Base-by-base conservation (phyloP, 2,797 vertebrate genomes). In the Leptatherina wallacei region DNA sequence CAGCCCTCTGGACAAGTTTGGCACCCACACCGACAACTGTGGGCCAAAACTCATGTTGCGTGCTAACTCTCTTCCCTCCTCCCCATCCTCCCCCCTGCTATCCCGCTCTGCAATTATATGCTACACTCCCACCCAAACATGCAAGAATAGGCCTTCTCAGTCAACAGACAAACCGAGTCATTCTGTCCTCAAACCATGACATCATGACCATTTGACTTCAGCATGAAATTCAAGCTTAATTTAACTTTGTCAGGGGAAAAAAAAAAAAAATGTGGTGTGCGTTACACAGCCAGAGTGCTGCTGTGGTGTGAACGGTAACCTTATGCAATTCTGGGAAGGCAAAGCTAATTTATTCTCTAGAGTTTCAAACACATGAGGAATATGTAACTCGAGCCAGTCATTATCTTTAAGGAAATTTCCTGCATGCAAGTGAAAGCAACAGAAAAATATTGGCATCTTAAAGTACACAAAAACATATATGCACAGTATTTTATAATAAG, bases 111-210 rank as follows among this genome's bases (percentile, higher is more conserved):
- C 92, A 94, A 94, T 94, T 94, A 94, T 93, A 91, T 85, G 88
- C 93, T 91, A 86, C 60, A 89, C 91, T 94, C 92, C 93, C 92
- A 92, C 93, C 92, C 92, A 93, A 93, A 93, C 89, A 93, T 92
- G 92, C 90, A 91, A 93, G 93, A 94, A 94, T 94, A 93, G 92
- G 92, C 90, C 92, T 92, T 85, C 92, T 93, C 93, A 92, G 91
- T 92, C 90, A 92, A 93, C 91, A 93, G 91, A 91, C 93, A 93
- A 88, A 93, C 90, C 93, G 72, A 92, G 92, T 93, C 92, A 92
- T 93, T 94, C 91, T 93, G 92, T 93, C 90, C 91, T 90, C 85
- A 89, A 92, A 92, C 89, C 91, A 94, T 94, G 92, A 94, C 93
- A 94, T 94, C 93, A 93, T 92, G 91, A 92, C 89, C 91, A 88